These are phyloP conservation scores for Pipistrellus nathusii DNA, from an alignment of 2,797 vertebrate species.

Conservation along the genomic window DNA sequence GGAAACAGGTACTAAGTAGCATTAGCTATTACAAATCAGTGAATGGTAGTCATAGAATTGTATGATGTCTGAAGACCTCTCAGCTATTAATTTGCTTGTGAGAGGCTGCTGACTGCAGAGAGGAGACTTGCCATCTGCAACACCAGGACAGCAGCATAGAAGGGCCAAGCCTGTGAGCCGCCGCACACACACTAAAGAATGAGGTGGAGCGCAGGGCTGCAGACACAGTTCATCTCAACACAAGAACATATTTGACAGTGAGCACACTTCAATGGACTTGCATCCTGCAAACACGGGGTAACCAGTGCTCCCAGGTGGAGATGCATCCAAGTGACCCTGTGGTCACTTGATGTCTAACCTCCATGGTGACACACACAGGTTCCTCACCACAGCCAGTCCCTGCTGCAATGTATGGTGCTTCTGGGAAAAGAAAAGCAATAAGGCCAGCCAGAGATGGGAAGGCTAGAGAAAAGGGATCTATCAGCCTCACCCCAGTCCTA, in stretches of 20 bases:
- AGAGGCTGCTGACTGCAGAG: background rate
- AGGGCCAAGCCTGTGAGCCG: background rate
- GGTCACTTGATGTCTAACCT: background rate
- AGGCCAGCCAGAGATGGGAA: rapidly evolving
- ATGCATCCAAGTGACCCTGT: background rate
- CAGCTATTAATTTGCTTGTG: background rate
- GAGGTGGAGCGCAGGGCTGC: no score
- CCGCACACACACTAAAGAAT: background rate
- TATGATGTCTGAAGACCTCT: background rate
- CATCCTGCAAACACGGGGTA: background rate
- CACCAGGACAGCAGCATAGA: no score
- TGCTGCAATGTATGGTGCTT: background rate
- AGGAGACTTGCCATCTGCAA: background rate
- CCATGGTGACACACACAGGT: background rate
- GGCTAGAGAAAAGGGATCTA: background rate
- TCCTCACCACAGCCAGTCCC: background rate
- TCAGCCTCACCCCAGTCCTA: background rate
- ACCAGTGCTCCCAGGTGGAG: background rate
- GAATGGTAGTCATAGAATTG: background rate
- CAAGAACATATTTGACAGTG: background rate
- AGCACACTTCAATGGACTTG: background rate
- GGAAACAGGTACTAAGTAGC: background rate
- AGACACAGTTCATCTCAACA: rapidly evolving
- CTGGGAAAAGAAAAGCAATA: background rate
- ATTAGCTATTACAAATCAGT: background rate